Evolutionary conservation across 2,797 vertebrate genomes (phyloP), one percentile per base, ranked within the genome.

Genomic region (Darevskia mixta): DNA sequence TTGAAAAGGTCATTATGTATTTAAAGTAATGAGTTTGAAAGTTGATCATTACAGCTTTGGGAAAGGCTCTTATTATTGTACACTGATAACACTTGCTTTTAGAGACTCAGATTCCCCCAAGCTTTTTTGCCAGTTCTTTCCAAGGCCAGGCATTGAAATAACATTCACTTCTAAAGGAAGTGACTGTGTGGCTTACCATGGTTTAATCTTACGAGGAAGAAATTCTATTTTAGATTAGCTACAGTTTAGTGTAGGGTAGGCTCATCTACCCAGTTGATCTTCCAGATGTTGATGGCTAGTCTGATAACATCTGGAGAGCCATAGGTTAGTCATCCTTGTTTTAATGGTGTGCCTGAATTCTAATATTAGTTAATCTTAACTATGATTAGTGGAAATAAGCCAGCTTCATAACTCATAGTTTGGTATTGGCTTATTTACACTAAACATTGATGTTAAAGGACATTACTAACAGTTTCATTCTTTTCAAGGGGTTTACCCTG

Each of bases 11-110:
- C 67, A 88, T 88, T 88, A 84, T 41, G 6, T 84, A 43, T 88
- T 88, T 88, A 29, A 79, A 73, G 45, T 83, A 83, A 83, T 71
- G 87, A 83, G 73, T 17, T n/a, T 85, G 55, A 66, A 85, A 66
- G 41, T 27, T 35, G 5, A 41, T 86, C 25, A 80, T 80, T 86
- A 86, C 18, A 45, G 45, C 45, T 71, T 79, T 29, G 66, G 15
- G 49, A 3, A 88, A 35, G 64, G 15, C 25, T 2, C n/a, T 45
- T 79, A 11, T 27, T 73, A 45, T 79, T 64, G 67, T 45, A 84
- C 5, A 23, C 49, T 32, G 77, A 45, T 41, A 35, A 45, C 84
- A 64, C 23, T 43, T 61, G 23, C 27, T 83, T 76, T 35, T 23
- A n/a, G 29, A 58, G 32, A 17, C 8, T 43, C 11, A 29, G 73